Conservation (phyloP, 1,140 invertebrate species). For the Lineus longissimus region DNA sequence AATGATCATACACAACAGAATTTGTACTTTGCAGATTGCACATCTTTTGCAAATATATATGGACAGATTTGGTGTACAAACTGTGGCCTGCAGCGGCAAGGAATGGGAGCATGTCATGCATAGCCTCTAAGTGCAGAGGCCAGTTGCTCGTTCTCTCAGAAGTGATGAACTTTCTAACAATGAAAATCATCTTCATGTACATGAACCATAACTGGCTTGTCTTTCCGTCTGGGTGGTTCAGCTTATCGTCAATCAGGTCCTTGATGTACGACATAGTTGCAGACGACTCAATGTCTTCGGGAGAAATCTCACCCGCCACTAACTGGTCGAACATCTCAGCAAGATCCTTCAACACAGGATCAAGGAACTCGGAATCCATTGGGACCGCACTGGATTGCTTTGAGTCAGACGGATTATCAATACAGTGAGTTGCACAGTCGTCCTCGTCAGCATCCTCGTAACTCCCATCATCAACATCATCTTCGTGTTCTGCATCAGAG, state of each 20-base stretch:
- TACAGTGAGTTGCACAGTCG: too few relatives aligned
- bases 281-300: not conserved
- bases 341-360: too few relatives aligned
- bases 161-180: conserved; percentile 26
- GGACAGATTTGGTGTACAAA: conserved; percentile 53
- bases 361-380: too few relatives aligned
- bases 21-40: conserved; percentile 21
- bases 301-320: not conserved
- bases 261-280: not conserved
- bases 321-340: not conserved
- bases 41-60: conserved; percentile 55
- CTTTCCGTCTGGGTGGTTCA: not conserved
- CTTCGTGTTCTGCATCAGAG: not conserved
- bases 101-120: conserved; percentile 49
- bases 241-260: not conserved
- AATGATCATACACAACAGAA: conserved; percentile 29
- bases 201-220: conserved; percentile 25
- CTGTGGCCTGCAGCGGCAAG: conserved; percentile 29
- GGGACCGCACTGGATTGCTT: too few relatives aligned
- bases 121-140: conserved; percentile 16
- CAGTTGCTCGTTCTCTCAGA: conserved; percentile 34
- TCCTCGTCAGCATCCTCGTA: too few relatives aligned
- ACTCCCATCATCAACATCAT: too few relatives aligned
- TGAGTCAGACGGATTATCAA: too few relatives aligned
- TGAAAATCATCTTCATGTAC: conserved; percentile 32